Base-by-base conservation (phyloP, 92 coral and sea anemone genomes). In the Phenganax stokvisi region DNA sequence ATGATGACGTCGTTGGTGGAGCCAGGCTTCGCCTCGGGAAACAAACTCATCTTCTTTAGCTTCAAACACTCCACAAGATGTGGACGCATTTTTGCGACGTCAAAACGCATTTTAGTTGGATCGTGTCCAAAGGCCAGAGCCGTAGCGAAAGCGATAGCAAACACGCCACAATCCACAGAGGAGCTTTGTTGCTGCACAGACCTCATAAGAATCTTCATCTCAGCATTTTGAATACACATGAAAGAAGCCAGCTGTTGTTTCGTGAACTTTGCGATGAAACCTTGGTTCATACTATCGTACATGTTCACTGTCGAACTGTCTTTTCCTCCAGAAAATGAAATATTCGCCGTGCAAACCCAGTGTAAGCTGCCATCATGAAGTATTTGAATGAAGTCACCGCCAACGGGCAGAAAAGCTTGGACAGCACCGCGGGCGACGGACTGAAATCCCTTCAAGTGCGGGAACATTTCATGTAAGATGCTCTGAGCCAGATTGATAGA, bases 341-440 rank as follows among this genome's bases (percentile, higher is more conserved):
- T 60, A 57, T 84, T 86, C 10, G 89, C 84, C 16, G 85, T 70
- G 67, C 92, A 83, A 10, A 89, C 89, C 92, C 92, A 86, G 83
- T 89, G 90, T 6, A 81, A 59, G 67, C 71, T 68, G 10, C 90
- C 86, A 77, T 74, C 85, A 65, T 89, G 90, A 44, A 89, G 53
- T 9, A 86, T 73, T 75, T 89, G 92, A 10, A 76, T 87, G 83
- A 89, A 84, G n/a, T 89, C 82, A 6, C 92, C 89, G 51, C 77
- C 64, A 62, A 69, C 71, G 16, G 81, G 81, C 8, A 86, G 82
- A 37, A 89, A 89, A 31, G 77, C 73, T 57, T 60, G 20, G 27
- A 72, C 57, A 12, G 89, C 61, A 5, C 89, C 92, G 58, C 87
- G 85, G 62, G 83, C 70, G 2, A 89, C 85, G 78, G 84, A 81